phyloP scores from a whole-genome alignment of 2,113 vertebrate genomes.

The Naja naja region DNA sequence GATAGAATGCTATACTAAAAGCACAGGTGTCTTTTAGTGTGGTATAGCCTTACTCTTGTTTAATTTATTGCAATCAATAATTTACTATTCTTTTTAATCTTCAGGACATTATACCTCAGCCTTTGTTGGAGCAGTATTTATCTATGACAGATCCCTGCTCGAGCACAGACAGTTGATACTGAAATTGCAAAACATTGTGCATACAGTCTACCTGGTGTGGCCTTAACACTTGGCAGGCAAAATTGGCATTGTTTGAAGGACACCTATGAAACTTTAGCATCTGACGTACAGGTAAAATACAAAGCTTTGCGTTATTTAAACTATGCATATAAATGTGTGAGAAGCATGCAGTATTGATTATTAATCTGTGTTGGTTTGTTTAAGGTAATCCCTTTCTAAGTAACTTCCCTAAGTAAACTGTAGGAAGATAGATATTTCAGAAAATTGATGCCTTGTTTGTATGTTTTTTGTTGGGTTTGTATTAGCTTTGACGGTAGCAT shows the following conservation, averaged over 20 bases:
- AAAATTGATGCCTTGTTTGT: neutral
- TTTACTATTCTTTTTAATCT: neutral
- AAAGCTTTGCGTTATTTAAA: neutral
- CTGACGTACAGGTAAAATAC: slow-evolving; percentile 69
- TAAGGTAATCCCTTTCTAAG: neutral
- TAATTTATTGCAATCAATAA: neutral
- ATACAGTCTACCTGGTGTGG: slow-evolving; percentile 72
- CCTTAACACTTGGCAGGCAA: slow-evolving; percentile 70
- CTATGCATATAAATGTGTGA: neutral
- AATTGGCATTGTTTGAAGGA: slow-evolving; percentile 78
- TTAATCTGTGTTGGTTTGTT: neutral
- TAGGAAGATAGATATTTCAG: neutral
- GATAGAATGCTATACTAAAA: neutral
- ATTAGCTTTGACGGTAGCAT: neutral
- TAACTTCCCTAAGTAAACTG: neutral
- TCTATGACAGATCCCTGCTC: slow-evolving; percentile 74
- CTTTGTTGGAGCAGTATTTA: slow-evolving; percentile 71
- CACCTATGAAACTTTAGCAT: slow-evolving; percentile 66
- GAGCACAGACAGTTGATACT: slow-evolving; percentile 72
- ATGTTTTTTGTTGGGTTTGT: neutral
- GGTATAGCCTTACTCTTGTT: neutral
- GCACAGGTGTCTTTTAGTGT: neutral
- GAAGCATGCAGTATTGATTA: neutral
- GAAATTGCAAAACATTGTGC: slow-evolving; percentile 75
- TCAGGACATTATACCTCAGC: slow-evolving; percentile 74